phyloP scores from a whole-genome alignment of 2,113 vertebrate genomes.

The Himantopus leucocephalus region DNA sequence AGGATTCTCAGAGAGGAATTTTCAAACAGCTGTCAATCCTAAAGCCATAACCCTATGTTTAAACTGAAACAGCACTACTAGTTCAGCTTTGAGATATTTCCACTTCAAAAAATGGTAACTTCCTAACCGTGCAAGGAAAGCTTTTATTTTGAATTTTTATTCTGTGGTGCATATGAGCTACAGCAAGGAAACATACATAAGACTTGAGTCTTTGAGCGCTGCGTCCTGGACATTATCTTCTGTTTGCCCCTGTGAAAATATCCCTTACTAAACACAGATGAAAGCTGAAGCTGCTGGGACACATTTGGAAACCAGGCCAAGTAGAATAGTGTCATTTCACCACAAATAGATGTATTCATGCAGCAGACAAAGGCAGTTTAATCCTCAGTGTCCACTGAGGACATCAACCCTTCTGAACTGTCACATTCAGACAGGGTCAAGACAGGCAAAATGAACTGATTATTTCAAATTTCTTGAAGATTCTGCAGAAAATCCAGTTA shows the following conservation, averaged over 20 bases:
- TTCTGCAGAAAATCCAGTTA: not conserved
- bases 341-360: not conserved
- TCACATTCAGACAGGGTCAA: not conserved
- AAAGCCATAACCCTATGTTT: not conserved
- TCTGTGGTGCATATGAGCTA: not conserved
- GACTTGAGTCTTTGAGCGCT: not conserved
- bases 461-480: not conserved
- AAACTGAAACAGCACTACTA: not conserved
- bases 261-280: not conserved
- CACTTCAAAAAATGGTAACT: not conserved
- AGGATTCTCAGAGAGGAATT: slow-evolving; percentile 28
- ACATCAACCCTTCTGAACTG: not conserved
- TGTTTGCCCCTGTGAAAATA: not conserved
- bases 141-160: not conserved
- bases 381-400: not conserved
- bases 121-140: not conserved
- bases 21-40: slow-evolving; percentile 51
- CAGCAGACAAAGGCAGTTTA: slow-evolving; percentile 11
- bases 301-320: not conserved
- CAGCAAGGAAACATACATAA: not conserved
- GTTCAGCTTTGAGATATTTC: not conserved
- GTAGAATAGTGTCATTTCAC: not conserved
- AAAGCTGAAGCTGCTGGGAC: not conserved
- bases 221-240: not conserved
- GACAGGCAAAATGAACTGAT: not conserved